A percentile compares a stretch with the other conserved stretches of the same genome.
Conservation (phyloP, 2,888 invertebrate genomes). For the Branchellion lobata region DNA sequence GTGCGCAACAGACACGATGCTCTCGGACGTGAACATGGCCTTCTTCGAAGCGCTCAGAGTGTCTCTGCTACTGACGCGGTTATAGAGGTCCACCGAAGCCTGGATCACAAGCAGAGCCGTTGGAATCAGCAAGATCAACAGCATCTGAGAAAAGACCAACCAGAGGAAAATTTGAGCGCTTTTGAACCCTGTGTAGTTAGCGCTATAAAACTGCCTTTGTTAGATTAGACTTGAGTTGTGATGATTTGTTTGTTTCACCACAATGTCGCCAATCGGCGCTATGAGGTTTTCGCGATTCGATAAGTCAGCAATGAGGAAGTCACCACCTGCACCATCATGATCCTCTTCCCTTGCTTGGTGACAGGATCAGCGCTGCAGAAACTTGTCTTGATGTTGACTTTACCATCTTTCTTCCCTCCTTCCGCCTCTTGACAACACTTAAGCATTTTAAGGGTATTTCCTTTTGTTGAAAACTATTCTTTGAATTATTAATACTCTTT, state of each 20-base stretch:
- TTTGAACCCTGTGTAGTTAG: too few relatives aligned
- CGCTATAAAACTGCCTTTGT: too few relatives aligned
- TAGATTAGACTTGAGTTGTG: too few relatives aligned
- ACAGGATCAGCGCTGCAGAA: slow-evolving; percentile 52
- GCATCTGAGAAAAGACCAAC: slow-evolving; percentile 50
- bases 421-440: background rate
- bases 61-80: slow-evolving; percentile 7
- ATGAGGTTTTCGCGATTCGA: background rate
- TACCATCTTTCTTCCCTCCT: background rate
- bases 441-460: too few relatives aligned
- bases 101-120: slow-evolving; percentile 49
- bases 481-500: too few relatives aligned
- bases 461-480: too few relatives aligned
- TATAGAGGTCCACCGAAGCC: slow-evolving; percentile 41
- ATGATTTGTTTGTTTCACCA: too few relatives aligned
- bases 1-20: background rate
- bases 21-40: slow-evolving; percentile 3
- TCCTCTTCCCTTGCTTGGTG: slow-evolving; percentile 52
- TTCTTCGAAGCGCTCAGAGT: slow-evolving; percentile 22
- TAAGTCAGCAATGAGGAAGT: too few relatives aligned
- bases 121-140: slow-evolving; percentile 49
- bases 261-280: too few relatives aligned
- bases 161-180: background rate
- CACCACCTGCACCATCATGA: slow-evolving; percentile 53
- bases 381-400: slow-evolving; percentile 49